These are phyloP conservation scores for Drosophila novamexicana DNA, from an alignment of 1,140 invertebrate genomes.

Conservation along the genomic window DNA sequence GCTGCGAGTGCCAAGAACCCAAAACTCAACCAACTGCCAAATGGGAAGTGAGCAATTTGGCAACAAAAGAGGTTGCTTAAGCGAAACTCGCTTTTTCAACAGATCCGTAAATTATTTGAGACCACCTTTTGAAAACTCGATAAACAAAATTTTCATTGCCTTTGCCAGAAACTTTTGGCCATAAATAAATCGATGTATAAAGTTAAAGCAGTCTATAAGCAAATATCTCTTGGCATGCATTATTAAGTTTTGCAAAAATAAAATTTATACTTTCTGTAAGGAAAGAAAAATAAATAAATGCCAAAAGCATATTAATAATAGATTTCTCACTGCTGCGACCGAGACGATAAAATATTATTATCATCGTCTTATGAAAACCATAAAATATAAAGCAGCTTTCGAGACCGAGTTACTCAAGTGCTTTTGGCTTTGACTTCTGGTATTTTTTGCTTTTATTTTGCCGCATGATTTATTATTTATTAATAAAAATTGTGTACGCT, in stretches of 20 bases:
- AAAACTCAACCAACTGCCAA: slow-evolving; percentile 37
- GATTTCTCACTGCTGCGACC: slow-evolving; percentile 54
- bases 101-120: slow-evolving; percentile 28
- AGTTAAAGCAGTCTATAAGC: slow-evolving; percentile 12
- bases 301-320: slow-evolving; percentile 54
- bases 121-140: slow-evolving; percentile 7
- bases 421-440: slow-evolving; percentile 29
- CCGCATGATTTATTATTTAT: slow-evolving; percentile 77
- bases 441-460: slow-evolving; percentile 36
- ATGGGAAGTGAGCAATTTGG: slow-evolving; percentile 57
- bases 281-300: slow-evolving; percentile 19
- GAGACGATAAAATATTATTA: slow-evolving; percentile 54
- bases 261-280: slow-evolving; percentile 51
- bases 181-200: slow-evolving; percentile 46
- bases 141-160: slow-evolving; percentile 17
- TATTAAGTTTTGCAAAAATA: slow-evolving; percentile 40
- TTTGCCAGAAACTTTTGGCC: slow-evolving; percentile 37
- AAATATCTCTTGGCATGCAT: slow-evolving; percentile 22
- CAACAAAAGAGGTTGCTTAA: not conserved
- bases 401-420: slow-evolving; percentile 14
- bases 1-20: slow-evolving; percentile 22
- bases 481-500: slow-evolving; percentile 50
- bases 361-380: slow-evolving; percentile 49
- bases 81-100: slow-evolving; percentile 1
- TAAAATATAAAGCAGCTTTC: slow-evolving; percentile 51